Base-by-base conservation (phyloP, 2,888 invertebrate genomes). In the Eilema sororculum region DNA sequence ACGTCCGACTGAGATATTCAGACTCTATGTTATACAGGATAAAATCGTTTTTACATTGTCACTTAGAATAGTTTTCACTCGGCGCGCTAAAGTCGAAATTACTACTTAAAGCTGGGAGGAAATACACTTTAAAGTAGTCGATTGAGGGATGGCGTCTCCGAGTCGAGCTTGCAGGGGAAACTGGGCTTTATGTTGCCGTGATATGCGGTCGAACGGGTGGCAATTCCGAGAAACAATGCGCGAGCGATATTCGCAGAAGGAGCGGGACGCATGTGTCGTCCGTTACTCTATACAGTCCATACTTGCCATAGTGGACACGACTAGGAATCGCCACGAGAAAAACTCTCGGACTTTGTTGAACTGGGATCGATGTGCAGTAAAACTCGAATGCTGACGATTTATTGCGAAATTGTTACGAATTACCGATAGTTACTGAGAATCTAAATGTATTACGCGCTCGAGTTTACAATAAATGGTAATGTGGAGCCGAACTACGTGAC, bases 221-320 rank as follows among this genome's bases (percentile, higher is more conserved):
- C 86, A 87, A 84, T 95, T 95, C 95, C 84, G 58, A 94, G 94
- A 95, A 95, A 94, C 94, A 95, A 95, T 93, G 87, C 86, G 86
- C 82, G 75, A 77, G 87, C 89, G 87, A 87, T 86, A 84, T 94
- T 94, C 94, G 91, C 87, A 89, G 93, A 95, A 94, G 88, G 92
- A 93, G 91, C 93, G 93, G 93, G 89, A 86, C 84, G 87, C 84
- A 83, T 80, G 81, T 84, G 83, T 74, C 82, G 85, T 82, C 94
- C 94, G 94, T 94, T 94, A 94, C 85, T 87, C 84, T 84, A 86
- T 86, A 81, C 84, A 94, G 85, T 87, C 84, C 85, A 86, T 86
- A 81, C 84, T 84, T 81, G 80, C 86, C 84, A 86, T 88, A 87
- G 90, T 89, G 89, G 89, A 89, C 88, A 79, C 86, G 85, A 91